Evolutionary conservation across 2,797 vertebrate genomes (phyloP), one percentile per base, ranked within the genome.

Genomic region (Sebastiscus albofasciatus): DNA sequence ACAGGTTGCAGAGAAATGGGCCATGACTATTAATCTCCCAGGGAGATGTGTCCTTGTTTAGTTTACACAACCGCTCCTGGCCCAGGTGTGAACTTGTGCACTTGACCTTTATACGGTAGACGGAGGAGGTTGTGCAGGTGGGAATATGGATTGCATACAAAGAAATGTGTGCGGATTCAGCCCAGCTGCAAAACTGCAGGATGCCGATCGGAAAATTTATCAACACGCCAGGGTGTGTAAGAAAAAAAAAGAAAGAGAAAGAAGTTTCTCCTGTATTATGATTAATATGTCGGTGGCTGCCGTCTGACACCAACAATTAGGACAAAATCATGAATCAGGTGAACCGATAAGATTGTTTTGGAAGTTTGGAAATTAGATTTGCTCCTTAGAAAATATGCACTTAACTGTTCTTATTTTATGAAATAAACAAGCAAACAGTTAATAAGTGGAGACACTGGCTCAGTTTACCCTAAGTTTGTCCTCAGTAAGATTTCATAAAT

Each of bases 1-100:
- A 89, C 86, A 87, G 87, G 90, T 82, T 90, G 84, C 72, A 75
- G 86, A 86, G 75, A 93, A 94, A 87, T 91, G 90, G 90, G 87
- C 82, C 84, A 80, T 82, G 74, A 86, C 86, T 76, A 91, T 93
- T 91, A 90, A 90, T 94, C 90, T 90, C 92, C 90, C 49, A 72
- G 76, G 68, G 91, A 85, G 87, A 81, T 72, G 11, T 87, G 90
- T 88, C 86, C 84, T 90, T 87, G 77, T 91, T 93, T 83, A 79
- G 76, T 83, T 86, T 83, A 81, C 78, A 80, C 85, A 75, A 77
- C 54, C 14, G 14, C 77, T 73, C 66, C 66, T 79, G 79, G 88
- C 79, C 86, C 91, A 89, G 87, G 87, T 91, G 92, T 82, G 87
- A 93, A 88, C 89, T 87, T 77, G 67, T 81, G 81, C 73, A 82